Percentiles rank a stretch among this genome's conserved stretches.
Evolutionary conservation across 2,888 invertebrate genomes (phyloP).

Genomic region (Coelopa pilipes): DNA sequence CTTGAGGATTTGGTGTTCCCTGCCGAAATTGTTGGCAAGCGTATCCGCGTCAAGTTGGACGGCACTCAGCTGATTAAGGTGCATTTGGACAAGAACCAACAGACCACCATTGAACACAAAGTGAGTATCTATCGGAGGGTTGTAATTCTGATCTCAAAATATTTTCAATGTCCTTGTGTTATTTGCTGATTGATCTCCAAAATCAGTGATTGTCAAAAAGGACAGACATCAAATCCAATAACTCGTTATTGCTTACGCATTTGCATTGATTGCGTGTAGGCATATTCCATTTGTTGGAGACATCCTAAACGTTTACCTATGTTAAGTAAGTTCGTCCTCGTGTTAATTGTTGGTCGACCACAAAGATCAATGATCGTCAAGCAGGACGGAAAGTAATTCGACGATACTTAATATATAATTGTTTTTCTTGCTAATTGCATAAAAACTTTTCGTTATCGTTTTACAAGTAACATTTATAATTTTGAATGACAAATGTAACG

Average conservation of each 20-base stretch:
- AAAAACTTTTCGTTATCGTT: too few species aligned
- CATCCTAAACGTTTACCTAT: not conserved
- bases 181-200: slow-evolving; percentile 54
- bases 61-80: slow-evolving; percentile 97
- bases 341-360: slow-evolving; percentile 51
- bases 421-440: slow-evolving; percentile 58
- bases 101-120: slow-evolving; percentile 99
- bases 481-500: slow-evolving; percentile 33
- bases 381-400: slow-evolving; percentile 51
- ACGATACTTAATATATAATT: slow-evolving; percentile 46
- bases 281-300: slow-evolving; percentile 9
- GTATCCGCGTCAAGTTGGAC: slow-evolving; percentile 95
- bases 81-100: slow-evolving; percentile 97
- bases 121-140: slow-evolving; percentile 68
- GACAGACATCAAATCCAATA: slow-evolving; percentile 60
- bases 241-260: slow-evolving; percentile 59
- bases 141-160: not conserved
- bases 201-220: slow-evolving; percentile 62
- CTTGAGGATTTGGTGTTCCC: slow-evolving; percentile 98
- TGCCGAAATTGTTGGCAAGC: slow-evolving; percentile 98
- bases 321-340: slow-evolving; percentile 46
- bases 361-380: slow-evolving; percentile 52
- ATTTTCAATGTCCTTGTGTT: slow-evolving; percentile 59
- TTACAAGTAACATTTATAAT: too few species aligned
- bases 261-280: slow-evolving; percentile 36